Evolutionary conservation across 2,113 vertebrate genomes (phyloP).

Genomic region (Varanus salvator): DNA sequence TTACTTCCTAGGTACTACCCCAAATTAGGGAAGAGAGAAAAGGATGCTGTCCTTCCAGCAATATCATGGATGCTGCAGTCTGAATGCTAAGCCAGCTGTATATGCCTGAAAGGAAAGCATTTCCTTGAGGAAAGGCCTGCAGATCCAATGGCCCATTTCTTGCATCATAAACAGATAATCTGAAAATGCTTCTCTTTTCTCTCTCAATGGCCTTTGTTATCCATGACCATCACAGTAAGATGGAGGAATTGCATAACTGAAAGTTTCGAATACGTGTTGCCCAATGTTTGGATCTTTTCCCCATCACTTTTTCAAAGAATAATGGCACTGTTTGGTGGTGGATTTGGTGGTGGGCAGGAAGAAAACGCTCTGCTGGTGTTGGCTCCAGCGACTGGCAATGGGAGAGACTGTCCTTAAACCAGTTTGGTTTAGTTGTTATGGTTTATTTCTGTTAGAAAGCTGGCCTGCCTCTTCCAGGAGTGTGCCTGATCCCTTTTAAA

Average conservation of each 20-base stretch:
- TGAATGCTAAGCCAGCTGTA: neutral
- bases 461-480: neutral
- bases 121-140: neutral
- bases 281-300: constrained; percentile 49
- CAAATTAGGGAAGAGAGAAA: neutral
- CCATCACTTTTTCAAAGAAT: constrained; percentile 45
- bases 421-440: neutral
- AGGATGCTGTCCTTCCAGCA: neutral
- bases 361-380: neutral
- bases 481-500: neutral
- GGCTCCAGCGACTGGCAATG: neutral
- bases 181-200: neutral
- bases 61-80: neutral
- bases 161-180: neutral
- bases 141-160: neutral
- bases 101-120: neutral
- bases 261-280: constrained; percentile 53
- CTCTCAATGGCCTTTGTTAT: neutral
- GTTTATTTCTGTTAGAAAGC: neutral
- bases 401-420: neutral
- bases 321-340: constrained; percentile 65
- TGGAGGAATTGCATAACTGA: constrained; percentile 58
- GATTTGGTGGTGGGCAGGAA: constrained; percentile 40
- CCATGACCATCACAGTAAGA: constrained; percentile 42
- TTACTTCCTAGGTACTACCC: neutral